Base-by-base conservation (phyloP, 92 coral and sea anemone genomes). In the Pocillopora grandis region DNA sequence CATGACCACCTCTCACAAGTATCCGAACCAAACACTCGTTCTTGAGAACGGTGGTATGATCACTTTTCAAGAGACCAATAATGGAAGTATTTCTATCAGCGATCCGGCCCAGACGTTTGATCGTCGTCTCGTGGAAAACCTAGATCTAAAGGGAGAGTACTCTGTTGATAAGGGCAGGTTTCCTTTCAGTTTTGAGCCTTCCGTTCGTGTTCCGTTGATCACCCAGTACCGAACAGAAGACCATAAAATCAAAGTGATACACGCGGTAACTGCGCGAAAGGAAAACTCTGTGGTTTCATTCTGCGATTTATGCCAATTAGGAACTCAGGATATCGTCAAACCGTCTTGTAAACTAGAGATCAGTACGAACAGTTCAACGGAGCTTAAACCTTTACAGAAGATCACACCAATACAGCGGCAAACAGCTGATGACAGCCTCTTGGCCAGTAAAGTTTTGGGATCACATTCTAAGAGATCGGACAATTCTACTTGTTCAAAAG, bases 41-140 rank as follows among this genome's bases (percentile, higher is more conserved):
- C 86, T 92, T 10, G 95, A 94, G 35, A 90, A 81, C 63, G 98
- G 98, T 21, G 92, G 95, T 6, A 93, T 90, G 81, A 85, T 94
- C 19, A 79, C 90, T 18, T 94, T 89, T 80, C 95, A 92, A 72
- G 99, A 94, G 76, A 81, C 85, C 16, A 42, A 36, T 16, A 88
- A 85, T 75, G 93, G 95, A 16, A 88, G 93, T 19, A 72, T 95
- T 35, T 60, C 87, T 20, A 88, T 94, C 82, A 80, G 87, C 58
- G 99, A 97, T 76, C 99, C 99, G 36, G 99, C 98, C 37, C 88
- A 88, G 55, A 70, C 87, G 60, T 91, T 97, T 48, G 99, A 97
- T 89, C 94, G 92, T 68, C 98, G 95, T 74, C 90, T 94, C 57
- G 58, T 89, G 71, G 98, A 85, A 63, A 92, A 85, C 48, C 80